These are phyloP conservation scores for Hapalemur alaotrensis DNA, from an alignment of 2,797 vertebrate genomes.

Conservation along the genomic window DNA sequence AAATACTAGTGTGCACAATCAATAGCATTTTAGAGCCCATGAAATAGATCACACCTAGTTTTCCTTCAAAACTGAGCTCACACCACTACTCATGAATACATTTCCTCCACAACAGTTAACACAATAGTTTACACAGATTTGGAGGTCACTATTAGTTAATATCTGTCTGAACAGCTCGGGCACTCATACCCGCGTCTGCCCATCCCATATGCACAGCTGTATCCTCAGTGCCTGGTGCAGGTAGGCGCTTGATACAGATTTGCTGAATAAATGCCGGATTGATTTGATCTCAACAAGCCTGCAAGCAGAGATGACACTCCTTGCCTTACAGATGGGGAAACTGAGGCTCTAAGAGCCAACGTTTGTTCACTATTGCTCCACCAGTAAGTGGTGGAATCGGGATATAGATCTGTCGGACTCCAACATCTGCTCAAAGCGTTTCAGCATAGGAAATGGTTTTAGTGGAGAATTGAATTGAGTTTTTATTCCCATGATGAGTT, in stretches of 20 bases:
- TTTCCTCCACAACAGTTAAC: not conserved
- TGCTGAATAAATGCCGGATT: not conserved
- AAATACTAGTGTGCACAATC: not conserved
- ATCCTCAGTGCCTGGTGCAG: not conserved
- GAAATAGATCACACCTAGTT: not conserved
- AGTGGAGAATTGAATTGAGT: not conserved
- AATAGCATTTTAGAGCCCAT: not conserved
- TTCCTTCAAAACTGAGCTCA: not conserved
- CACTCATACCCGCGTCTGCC: not conserved
- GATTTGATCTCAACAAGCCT: not conserved
- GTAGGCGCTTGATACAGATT: not conserved
- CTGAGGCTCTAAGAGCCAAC: not conserved
- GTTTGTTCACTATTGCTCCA: not conserved
- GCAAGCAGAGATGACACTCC: not conserved
- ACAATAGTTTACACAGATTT: not conserved
- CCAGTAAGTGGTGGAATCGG: not conserved
- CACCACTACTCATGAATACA: not conserved
- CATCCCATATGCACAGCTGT: not conserved
- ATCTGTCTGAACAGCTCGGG: accelerated
- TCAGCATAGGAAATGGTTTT: not conserved
- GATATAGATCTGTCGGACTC: not conserved
- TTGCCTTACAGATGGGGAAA: not conserved
- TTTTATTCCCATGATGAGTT: conserved; percentile 12
- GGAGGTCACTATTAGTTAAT: not conserved
- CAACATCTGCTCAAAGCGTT: not conserved